Base-by-base conservation (phyloP, 2,888 invertebrate species). In the Lycaena phlaeas region DNA sequence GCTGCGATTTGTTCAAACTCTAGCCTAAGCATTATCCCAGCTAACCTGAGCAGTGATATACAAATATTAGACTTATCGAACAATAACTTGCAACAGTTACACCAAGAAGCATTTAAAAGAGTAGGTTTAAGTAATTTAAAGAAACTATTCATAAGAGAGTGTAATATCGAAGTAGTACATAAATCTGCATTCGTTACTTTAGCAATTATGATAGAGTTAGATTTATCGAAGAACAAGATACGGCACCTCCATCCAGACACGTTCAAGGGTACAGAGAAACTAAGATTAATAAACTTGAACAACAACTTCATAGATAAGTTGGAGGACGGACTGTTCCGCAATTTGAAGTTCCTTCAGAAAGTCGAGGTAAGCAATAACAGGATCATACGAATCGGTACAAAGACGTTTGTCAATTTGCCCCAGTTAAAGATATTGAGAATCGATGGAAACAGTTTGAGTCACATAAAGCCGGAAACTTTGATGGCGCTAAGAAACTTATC, bases 51-150 rank as follows among this genome's bases (percentile, higher is more conserved):
- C 62, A 86, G 87, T 48, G 92, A 92, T 39, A 84, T 91, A 47
- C 89, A 91, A 62, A 88, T 89, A 43, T 76, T 94, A 40, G 92
- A 94, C 59, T 81, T 95, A 4, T 90, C 91, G 1, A 87, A 88
- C 43, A 94, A 94, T 57, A 82, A 86, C 41, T 81, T 95, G 22
- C 79, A 84, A 36, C 87, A 89, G 44, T 64, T 94, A 34, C 82
- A 86, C 3, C 85, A 87, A 44, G 87, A 91, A 49, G 91, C 90
- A 2, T 94, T 95, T 64, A 82, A 86, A 22, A 79, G 86, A 40
- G 91, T 89, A 5, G 89, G 90, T 9, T 77, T 96, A 12, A 88
- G 88, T 45, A 94, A 96, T 67, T 77, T 95, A 29, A 96, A 96
- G 64, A 94, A 93, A 66, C 76, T 96, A 27, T 89, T 89, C 55